These are phyloP conservation scores for Artibeus jamaicensis DNA, from an alignment of 2,797 vertebrate species.

Conservation along the genomic window DNA sequence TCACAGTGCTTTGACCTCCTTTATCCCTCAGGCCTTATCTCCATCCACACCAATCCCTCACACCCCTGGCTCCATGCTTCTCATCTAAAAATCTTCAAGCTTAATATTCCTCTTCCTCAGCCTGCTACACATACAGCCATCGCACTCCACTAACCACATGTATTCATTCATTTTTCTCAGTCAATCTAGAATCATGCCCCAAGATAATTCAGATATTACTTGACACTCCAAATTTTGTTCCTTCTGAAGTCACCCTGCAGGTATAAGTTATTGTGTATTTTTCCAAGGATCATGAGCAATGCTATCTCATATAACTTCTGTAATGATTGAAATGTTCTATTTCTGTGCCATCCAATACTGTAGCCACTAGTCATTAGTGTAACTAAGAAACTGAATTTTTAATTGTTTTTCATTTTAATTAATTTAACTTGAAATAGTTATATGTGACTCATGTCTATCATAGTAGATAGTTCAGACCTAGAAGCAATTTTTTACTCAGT, in stretches of 20 bases:
- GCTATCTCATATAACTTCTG: not conserved
- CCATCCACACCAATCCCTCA: not conserved
- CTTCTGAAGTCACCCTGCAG: not conserved
- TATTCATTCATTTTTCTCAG: not conserved
- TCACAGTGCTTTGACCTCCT: not conserved
- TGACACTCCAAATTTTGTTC: not conserved
- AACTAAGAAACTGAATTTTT: not conserved
- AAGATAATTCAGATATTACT: not conserved
- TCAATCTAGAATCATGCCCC: not conserved
- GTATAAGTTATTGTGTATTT: not conserved
- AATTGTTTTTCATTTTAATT: constrained; percentile 47
- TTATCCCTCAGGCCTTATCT: too few relatives aligned
- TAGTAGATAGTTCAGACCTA: not conserved
- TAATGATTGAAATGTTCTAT: not conserved
- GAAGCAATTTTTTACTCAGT: constrained; percentile 45
- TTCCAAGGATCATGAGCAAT: not conserved
- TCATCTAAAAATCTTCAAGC: not conserved
- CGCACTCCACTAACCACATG: not conserved
- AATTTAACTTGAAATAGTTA: constrained; percentile 13
- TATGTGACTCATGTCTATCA: not conserved
- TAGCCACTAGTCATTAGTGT: not conserved
- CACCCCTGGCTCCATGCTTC: not conserved
- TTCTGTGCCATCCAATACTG: not conserved
- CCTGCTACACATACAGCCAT: not conserved
- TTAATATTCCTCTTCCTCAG: not conserved